These are phyloP conservation scores for Tyto alba DNA, from an alignment of 2,113 vertebrate genomes.

Conservation along the genomic window DNA sequence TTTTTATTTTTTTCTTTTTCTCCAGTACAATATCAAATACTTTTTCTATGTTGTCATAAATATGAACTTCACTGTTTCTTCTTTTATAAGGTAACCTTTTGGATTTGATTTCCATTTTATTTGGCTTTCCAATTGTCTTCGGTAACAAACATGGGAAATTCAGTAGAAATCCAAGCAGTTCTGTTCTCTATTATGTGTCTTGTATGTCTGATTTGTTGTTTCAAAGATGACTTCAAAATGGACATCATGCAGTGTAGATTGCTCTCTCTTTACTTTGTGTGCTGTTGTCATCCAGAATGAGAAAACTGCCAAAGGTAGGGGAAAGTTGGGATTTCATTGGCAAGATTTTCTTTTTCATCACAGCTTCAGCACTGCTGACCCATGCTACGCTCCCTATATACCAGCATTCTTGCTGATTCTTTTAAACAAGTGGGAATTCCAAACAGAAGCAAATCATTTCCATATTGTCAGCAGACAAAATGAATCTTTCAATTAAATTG, in stretches of 20 bases:
- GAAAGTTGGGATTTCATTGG: background rate
- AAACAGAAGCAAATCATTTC: constrained; percentile 62
- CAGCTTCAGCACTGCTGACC: background rate
- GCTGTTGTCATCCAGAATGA: background rate
- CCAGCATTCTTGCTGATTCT: constrained; percentile 20
- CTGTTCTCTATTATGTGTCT: constrained; percentile 20
- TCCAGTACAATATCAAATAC: background rate
- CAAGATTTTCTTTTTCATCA: background rate
- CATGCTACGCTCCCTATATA: background rate
- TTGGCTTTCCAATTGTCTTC: background rate
- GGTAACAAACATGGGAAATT: background rate
- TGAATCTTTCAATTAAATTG: constrained; percentile 42
- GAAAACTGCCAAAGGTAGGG: background rate
- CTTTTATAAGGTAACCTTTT: background rate
- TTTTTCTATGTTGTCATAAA: background rate
- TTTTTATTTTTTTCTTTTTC: background rate
- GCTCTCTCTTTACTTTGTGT: background rate
- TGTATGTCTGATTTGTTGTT: constrained; percentile 35
- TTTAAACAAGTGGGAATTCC: constrained; percentile 52
- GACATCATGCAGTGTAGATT: background rate
- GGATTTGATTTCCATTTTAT: background rate
- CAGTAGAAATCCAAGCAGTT: constrained; percentile 15
- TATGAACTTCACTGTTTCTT: background rate
- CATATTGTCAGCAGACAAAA: constrained; percentile 30
- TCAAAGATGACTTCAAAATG: constrained; percentile 2